Conservation (phyloP, 2,797 vertebrate genomes). For the Austrolebias charrua region DNA sequence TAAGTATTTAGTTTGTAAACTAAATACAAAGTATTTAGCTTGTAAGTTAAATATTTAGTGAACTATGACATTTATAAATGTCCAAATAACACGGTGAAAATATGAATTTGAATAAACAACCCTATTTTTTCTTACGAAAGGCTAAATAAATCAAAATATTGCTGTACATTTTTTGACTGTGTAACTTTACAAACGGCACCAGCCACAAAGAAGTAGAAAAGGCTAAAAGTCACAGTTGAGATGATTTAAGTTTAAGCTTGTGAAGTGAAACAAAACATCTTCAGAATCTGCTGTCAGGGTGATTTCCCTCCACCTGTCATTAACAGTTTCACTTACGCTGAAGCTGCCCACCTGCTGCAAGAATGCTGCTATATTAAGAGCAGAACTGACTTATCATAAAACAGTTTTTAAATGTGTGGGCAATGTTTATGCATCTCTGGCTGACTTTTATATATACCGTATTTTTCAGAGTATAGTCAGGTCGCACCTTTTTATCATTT, state of each 20-base stretch:
- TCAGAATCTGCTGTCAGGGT: slow-evolving; percentile 32
- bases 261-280: slow-evolving; percentile 27
- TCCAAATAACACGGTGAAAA: no score
- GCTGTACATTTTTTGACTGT: no score
- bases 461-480: no score
- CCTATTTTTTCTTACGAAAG: no score
- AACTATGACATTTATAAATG: no score
- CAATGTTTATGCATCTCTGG: background rate
- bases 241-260: slow-evolving; percentile 12
- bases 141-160: no score
- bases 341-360: slow-evolving; percentile 47
- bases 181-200: background rate
- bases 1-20: no score
- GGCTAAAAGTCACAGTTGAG: slow-evolving; percentile 21
- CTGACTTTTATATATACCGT: no score
- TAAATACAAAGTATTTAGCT: no score
- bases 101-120: no score
- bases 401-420: slow-evolving; percentile 1
- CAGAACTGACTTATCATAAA: slow-evolving; percentile 11
- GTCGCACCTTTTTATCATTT: no score
- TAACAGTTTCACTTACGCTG: slow-evolving; percentile 57
- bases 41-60: no score
- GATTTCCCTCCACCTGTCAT: slow-evolving; percentile 62
- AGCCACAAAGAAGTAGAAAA: slow-evolving; percentile 5
- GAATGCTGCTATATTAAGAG: slow-evolving; percentile 27